These are phyloP conservation scores for Drosophila greeni DNA, from an alignment of 2,888 invertebrate genomes.

Conservation along the genomic window DNA sequence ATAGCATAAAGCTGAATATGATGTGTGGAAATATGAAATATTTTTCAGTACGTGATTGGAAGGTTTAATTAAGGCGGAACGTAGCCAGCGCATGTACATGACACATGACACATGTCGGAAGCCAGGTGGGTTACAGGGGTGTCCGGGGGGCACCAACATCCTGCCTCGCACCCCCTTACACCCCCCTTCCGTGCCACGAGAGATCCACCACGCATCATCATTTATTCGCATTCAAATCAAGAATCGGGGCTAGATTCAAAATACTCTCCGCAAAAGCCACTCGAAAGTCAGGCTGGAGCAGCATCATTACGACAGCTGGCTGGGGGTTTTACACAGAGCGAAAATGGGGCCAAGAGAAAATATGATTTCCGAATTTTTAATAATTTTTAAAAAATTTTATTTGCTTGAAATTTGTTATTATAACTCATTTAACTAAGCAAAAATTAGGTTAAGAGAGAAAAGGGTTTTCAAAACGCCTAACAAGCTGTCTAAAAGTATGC, in stretches of 20 bases:
- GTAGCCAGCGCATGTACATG: slow-evolving; percentile 12
- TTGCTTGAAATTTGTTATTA: not conserved
- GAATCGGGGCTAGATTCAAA: slow-evolving; percentile 15
- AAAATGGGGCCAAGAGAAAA: not conserved
- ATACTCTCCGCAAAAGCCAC: slow-evolving; percentile 8
- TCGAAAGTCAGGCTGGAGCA: slow-evolving; percentile 1
- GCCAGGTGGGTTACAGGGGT: slow-evolving; percentile 24
- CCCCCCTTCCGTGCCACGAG: slow-evolving; percentile 18
- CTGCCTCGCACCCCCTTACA: slow-evolving; percentile 37
- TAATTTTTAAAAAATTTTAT: not conserved
- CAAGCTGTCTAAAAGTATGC: too few species aligned
- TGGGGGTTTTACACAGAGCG: slow-evolving; percentile 2
- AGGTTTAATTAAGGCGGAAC: slow-evolving; percentile 41
- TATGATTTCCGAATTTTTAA: not conserved
- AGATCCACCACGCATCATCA: slow-evolving; percentile 28
- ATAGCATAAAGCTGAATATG: not conserved
- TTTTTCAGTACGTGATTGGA: slow-evolving; percentile 33
- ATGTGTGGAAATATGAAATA: slow-evolving; percentile 34
- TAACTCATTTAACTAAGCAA: not conserved
- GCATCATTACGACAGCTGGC: slow-evolving; percentile 30
- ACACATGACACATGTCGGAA: slow-evolving; percentile 27
- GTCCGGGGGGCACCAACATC: slow-evolving; percentile 9
- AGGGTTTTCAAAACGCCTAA: too few species aligned
- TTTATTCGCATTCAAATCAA: slow-evolving; percentile 40
- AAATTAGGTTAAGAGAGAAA: not conserved